These are phyloP conservation scores for Eumerus sabulonum DNA, from an alignment of 2,888 invertebrate genomes.

Conservation along the genomic window DNA sequence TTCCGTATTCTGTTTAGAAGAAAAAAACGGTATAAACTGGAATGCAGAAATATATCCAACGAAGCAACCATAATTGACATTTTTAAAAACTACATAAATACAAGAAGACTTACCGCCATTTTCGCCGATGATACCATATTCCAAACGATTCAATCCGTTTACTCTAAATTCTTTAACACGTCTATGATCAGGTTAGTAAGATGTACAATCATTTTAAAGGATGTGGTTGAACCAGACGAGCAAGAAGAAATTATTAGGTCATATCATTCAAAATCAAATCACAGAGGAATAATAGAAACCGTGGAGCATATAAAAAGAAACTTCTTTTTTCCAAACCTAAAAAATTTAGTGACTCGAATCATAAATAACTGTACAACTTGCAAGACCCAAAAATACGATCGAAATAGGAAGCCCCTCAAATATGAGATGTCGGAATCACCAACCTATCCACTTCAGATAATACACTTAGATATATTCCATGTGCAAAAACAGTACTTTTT, in stretches of 20 bases:
- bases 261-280: not conserved
- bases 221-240: conserved; percentile 13
- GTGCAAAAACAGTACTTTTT: not conserved
- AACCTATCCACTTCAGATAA: not conserved
- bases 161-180: conserved; percentile 41
- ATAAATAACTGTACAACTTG: conserved; percentile 9
- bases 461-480: not conserved
- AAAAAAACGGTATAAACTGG: not conserved
- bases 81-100: not conserved
- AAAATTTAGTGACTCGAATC: not conserved
- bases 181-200: conserved; percentile 16
- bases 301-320: not conserved
- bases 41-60: not conserved
- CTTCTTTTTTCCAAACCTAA: not conserved
- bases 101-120: not conserved
- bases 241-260: conserved; percentile 25
- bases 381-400: conserved; percentile 4
- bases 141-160: conserved; percentile 2
- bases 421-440: not conserved
- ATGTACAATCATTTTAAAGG: not conserved
- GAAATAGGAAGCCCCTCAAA: not conserved
- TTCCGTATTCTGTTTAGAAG: not conserved
- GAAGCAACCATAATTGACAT: not conserved
- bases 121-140: not conserved
- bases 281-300: not conserved